Conservation (phyloP, 2,797 vertebrate genomes). For the Lutjanus campechanus region DNA sequence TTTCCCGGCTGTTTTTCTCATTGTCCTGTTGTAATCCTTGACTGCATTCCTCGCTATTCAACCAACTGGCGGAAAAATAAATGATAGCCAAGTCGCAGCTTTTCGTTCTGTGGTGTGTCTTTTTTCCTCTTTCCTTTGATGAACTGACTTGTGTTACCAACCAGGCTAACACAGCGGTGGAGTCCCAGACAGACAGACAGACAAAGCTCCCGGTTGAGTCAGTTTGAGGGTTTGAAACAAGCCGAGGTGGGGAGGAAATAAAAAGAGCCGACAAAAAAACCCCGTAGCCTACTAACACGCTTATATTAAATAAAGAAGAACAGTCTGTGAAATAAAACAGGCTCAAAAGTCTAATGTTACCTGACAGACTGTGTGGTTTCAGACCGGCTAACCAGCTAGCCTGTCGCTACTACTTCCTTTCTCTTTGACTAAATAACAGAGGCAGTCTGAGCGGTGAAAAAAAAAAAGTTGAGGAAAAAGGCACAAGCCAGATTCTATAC, state of each 20-base stretch:
- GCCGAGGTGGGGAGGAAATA: neutral
- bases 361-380: constrained; percentile 31
- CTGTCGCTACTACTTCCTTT: constrained; percentile 86
- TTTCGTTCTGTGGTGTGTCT: neutral
- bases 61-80: constrained; percentile 8
- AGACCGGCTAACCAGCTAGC: constrained; percentile 79
- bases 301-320: constrained; percentile 21
- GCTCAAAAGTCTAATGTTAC: constrained; percentile 22
- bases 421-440: constrained; percentile 71
- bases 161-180: constrained; percentile 49
- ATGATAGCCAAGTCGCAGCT: constrained; percentile 16
- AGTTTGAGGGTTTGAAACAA: constrained; percentile 45
- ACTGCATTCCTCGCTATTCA: constrained; percentile 46
- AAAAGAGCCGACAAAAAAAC: constrained; percentile 15
- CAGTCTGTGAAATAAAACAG: neutral
- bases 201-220: constrained; percentile 65
- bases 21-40: constrained; percentile 70
- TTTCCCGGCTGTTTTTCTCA: constrained; percentile 73
- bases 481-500: constrained; percentile 63
- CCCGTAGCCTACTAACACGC: constrained; percentile 1
- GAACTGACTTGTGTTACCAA: constrained; percentile 11
- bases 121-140: neutral
- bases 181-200: constrained; percentile 47
- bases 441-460: constrained; percentile 59
- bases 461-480: constrained; percentile 80